Base-by-base conservation (phyloP, 2,888 invertebrate species). In the Coremacera marginata region DNA sequence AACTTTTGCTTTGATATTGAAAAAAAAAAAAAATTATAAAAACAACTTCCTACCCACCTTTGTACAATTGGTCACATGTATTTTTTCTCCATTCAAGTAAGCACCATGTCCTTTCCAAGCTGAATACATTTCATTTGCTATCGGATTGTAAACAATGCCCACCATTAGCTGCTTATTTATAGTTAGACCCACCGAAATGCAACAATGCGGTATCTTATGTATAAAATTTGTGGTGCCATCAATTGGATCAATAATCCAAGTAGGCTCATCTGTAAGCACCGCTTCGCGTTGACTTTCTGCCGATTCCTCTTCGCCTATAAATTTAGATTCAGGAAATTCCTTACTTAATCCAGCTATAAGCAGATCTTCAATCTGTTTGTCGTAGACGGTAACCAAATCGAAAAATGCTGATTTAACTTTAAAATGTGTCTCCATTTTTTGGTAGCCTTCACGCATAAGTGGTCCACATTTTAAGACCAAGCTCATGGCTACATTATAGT, bases 161-260 rank as follows among this genome's bases (percentile, higher is more conserved):
- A 94, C 86, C 2, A 91, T 91, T 52, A 92, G 86, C 83, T 92
- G 90, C 83, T 93, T 92, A 57, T 91, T 89, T 25, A 93, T 87
- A 0, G 90, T 86, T 63, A 93, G 84, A 44, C 91, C 95, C 62
- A 95, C 91, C 0, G 95, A 95, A 78, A 95, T 93, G 83, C 93
- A 93, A 70, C 91, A 91, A 78, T 92, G 91, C 5, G 94, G 94
- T 84, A 94, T 92, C 51, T 91, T 90, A 83, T 92, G 91, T 14
- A 96, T 93, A 86, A 95, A 96, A 90, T 97, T 97, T 67, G 93
- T 92, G 3, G 96, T 97, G 37, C 96, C 96, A 90, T 97, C 96
- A 72, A 97, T 94, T 5, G 96, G 96, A 89, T 97, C 95, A 79
- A 95, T 94, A 74, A 95, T 93, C 95, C 95, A 95, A 0, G 96